Base-by-base conservation (phyloP, 2,888 invertebrate genomes). In the Diarsia rubi region DNA sequence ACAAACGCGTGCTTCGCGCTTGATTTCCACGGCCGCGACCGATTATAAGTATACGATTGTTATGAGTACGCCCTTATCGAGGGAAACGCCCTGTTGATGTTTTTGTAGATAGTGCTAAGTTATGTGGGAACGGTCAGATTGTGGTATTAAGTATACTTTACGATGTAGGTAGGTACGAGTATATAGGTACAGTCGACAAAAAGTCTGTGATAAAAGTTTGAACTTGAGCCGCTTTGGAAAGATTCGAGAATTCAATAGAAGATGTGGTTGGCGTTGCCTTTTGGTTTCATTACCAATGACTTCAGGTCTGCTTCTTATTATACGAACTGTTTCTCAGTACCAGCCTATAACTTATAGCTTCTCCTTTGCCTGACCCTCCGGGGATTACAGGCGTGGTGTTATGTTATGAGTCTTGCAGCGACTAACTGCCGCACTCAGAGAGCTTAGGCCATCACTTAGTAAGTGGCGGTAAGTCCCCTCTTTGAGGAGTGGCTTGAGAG, bases 41-140 rank as follows among this genome's bases (percentile, higher is more conserved):
- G 69, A 82, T 82, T 74, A 59, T 0, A n/a, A n/a, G n/a, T n/a
- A n/a, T 19, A 14, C 24, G 21, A 69, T 75, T 81, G 75, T 81
- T 73, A 27, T 79, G 57, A 59, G 47, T 60, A 52, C 24, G 1
- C 47, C 31, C 21, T 75, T 81, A 79, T 79, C 78, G 12, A 72
- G 81, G 81, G 75, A 79, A 81, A 80, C 78, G 78, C 81, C 75
- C 75, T 75, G 31, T 27, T 44, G 44, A 37, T 74, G 21, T 64
- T 52, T 68, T 37, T 21, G 14, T 14, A 12, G 75, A 81, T 68
- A 79, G 31, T 3, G 24, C 14, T 80, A 74, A 80, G 52, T 78
- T 75, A 68, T 80, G 75, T 81, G 78, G 67, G 81, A 78, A 80
- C 47, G 4, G 78, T 24, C n/a, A 24, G 54, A 71, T 62, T 73